Evolutionary conservation across 2,888 invertebrate species (phyloP).

Genomic region (Ferrisia virgata): DNA sequence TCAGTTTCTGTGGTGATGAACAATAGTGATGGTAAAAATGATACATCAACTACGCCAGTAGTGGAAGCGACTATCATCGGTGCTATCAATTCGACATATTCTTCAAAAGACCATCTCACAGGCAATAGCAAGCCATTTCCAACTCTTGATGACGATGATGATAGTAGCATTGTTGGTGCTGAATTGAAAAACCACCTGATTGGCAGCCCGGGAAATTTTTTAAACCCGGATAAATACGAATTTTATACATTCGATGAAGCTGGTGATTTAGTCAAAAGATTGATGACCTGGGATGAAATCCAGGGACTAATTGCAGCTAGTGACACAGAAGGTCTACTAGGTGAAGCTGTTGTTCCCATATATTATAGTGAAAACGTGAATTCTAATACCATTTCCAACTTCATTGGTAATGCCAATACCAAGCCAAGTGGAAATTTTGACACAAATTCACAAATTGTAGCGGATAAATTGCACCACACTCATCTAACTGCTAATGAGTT

Average conservation of each 20-base stretch:
- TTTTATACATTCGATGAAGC: conserved; percentile 83
- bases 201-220: conserved; percentile 70
- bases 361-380: conserved; percentile 53
- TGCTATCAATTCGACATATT: background rate
- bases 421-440: no score
- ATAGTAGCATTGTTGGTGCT: conserved; percentile 61
- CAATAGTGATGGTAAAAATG: conserved; percentile 56
- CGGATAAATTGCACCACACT: conserved; percentile 3
- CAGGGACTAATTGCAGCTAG: conserved; percentile 80
- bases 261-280: conserved; percentile 74
- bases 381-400: background rate
- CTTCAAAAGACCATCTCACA: background rate
- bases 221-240: conserved; percentile 80
- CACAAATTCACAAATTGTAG: background rate
- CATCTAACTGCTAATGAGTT: conserved; percentile 39
- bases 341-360: conserved; percentile 51
- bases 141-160: conserved; percentile 53
- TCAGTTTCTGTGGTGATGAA: conserved; percentile 63
- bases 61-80: background rate
- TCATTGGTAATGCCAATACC: background rate
- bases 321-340: conserved; percentile 57
- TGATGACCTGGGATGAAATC: conserved; percentile 82
- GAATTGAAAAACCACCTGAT: conserved; percentile 50
- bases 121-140: no score
- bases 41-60: background rate